Base-by-base conservation (phyloP, 2,888 invertebrate genomes). In the Erebia epiphron region DNA sequence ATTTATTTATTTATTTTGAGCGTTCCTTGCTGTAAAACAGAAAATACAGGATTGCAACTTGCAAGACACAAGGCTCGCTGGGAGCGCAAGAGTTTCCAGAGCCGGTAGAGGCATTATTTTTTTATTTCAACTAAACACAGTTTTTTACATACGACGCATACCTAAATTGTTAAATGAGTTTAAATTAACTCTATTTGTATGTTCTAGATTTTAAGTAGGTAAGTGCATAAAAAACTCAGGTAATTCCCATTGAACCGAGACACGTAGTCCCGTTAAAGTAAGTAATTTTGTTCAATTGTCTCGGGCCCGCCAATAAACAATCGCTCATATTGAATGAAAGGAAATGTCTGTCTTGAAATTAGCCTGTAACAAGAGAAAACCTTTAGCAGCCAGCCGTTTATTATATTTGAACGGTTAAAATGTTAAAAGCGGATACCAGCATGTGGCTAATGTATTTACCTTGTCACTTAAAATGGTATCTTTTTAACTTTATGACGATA, bases 271-370 rank as follows among this genome's bases (percentile, higher is more conserved):
- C 86, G 90, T 88, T 90, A 86, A 86, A 86, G 83, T 83, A 82
- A 82, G 86, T 84, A 89, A 90, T 89, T 91, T 86, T 82, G 87
- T 84, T 82, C 90, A 88, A 91, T 91, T 90, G 92, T 92, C 85
- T 91, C 86, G 85, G 85, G 82, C 84, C 83, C 80, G 86, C 85
- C 89, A 87, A 91, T 92, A 91, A 90, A 93, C 92, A 91, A 92
- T 92, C 89, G 93, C 81, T 92, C 89, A 92, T 92, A 92, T 87
- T 92, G 91, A 93, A 93, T 93, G 92, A 91, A 83, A 92, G 92
- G 92, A 93, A 92, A 91, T 90, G 92, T 92, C 90, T 83, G 89
- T 87, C 87, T 87, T 84, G 85, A 91, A 93, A 92, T 92, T 92
- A 90, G 87, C 87, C 81, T 84, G 84, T 88, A 89, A 92, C 93